Evolutionary conservation across 2,888 invertebrate species (phyloP), one percentile per base, ranked within the genome.

Genomic region (Macrophya annulata): DNA sequence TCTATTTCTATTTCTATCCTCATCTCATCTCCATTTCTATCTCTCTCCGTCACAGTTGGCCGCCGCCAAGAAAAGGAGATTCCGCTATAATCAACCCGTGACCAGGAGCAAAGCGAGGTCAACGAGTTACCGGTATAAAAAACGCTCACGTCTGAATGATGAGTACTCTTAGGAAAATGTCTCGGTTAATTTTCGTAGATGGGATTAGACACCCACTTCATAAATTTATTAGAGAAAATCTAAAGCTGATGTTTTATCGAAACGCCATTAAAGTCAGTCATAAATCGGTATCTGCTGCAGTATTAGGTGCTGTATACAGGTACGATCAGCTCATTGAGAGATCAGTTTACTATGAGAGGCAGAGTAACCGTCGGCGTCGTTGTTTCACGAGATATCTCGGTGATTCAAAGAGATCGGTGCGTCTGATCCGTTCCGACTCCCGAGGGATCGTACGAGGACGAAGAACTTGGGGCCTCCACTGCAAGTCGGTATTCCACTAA

Each of bases 401-500:
- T 59, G 59, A 81, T 62, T 81, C 68, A 51, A 83, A 71, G 48
- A 65, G 68, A 71, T 65, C 83, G 68, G 71, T 62, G 68, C 68
- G 68, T 83, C 48, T 68, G 83, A 83, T 83, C 68, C 68, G 68
- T 37, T 37, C 37, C 68, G 68, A 68, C 37, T 68, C 83, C 31
- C 48, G 45, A 83, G 31, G 83, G 68, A 71, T 68, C 83, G 83
- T 83, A 31, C 48, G n/a, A 48, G 48, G 37, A 83, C n/a, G 31
- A 37, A 37, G 51, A 62, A 21, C 43, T 21, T n/a, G 31, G 48
- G 31, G n/a, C 51, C 31, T 37, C 25, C 25, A 3, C 31, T 31
- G 74, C 31, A 10, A 21, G 45, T 83, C 83, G 83, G 83, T 71
- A 62, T 83, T 83, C 68, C 68, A 43, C 48, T 83, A 83, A 83